Percentiles rank a stretch among this genome's conserved stretches.
These are phyloP conservation scores for Aphaenogaster floridana DNA, from an alignment of 1,140 invertebrate genomes.

Conservation along the genomic window DNA sequence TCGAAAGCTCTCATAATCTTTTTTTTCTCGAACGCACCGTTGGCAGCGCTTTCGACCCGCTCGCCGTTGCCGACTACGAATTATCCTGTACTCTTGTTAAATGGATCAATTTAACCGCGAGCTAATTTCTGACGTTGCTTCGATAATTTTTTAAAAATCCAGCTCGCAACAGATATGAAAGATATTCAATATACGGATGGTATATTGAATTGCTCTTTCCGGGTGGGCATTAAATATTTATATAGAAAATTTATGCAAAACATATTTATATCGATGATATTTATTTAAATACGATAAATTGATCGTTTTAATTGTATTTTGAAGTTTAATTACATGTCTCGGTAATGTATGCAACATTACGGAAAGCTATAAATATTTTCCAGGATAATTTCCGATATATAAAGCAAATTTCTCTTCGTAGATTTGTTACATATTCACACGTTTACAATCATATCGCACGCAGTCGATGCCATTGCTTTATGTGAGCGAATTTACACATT, in stretches of 20 bases:
- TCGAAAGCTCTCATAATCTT: background rate
- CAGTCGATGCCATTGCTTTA: background rate
- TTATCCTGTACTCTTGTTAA: slow-evolving; percentile 5
- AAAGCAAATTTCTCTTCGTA: background rate
- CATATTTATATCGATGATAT: slow-evolving; percentile 13
- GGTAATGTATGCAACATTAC: slow-evolving; percentile 14
- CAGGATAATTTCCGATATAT: background rate
- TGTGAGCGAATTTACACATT: background rate
- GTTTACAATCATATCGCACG: background rate
- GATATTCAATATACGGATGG: background rate
- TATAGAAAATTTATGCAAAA: slow-evolving; percentile 22
- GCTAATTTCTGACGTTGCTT: background rate
- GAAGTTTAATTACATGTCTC: slow-evolving; percentile 30
- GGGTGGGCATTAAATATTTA: slow-evolving; percentile 4
- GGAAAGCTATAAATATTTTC: slow-evolving; percentile 23
- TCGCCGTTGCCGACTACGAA: background rate
- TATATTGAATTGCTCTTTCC: background rate
- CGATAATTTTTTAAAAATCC: background rate
- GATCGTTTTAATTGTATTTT: slow-evolving; percentile 42
- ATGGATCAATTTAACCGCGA: slow-evolving; percentile 10
- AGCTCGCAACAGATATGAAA: background rate
- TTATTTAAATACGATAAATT: slow-evolving; percentile 43
- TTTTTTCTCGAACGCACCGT: background rate
- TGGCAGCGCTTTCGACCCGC: background rate
- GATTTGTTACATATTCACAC: background rate